These are phyloP conservation scores for Ammospiza caudacuta DNA, from an alignment of 2,113 vertebrate species.

Conservation along the genomic window DNA sequence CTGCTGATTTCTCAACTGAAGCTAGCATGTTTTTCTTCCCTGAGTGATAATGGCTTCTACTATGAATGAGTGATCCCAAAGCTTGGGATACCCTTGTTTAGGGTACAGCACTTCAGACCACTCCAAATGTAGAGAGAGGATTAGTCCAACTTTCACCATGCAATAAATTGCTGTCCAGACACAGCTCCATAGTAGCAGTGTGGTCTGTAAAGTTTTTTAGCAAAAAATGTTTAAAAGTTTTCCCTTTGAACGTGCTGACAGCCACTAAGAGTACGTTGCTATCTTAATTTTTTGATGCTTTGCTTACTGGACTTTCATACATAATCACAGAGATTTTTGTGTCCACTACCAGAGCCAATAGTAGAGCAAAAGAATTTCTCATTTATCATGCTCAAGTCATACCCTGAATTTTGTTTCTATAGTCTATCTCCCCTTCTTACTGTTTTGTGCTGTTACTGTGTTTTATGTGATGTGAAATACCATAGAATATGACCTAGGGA, in stretches of 20 bases:
- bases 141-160: neutral
- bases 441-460: neutral
- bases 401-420: neutral
- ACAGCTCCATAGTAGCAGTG: neutral
- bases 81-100: neutral
- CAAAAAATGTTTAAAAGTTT: neutral
- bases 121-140: neutral
- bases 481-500: neutral
- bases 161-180: neutral
- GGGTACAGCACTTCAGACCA: neutral
- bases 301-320: neutral
- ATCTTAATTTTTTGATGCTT: neutral
- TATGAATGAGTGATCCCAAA: neutral
- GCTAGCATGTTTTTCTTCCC: neutral
- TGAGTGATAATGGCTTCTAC: neutral
- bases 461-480: neutral
- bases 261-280: neutral
- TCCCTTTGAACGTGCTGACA: neutral
- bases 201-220: neutral
- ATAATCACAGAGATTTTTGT: neutral
- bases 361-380: neutral
- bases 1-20: neutral
- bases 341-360: neutral
- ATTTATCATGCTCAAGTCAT: neutral
- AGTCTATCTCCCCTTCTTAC: neutral